Evolutionary conservation across 2,113 vertebrate species (phyloP), one percentile per base, ranked within the genome.

Genomic region (Triplophysa tibetana): DNA sequence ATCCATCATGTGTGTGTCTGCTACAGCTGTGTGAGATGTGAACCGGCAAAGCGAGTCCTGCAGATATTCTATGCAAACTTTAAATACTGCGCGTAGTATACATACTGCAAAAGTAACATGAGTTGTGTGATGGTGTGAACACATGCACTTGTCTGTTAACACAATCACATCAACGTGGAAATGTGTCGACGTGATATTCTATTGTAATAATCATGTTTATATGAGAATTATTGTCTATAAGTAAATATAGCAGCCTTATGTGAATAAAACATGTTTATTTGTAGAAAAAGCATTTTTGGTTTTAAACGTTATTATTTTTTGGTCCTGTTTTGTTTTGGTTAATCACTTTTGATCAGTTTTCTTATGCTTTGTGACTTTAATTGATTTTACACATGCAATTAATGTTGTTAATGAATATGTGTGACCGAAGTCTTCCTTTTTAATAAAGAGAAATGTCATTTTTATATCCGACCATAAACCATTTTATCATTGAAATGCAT

Each of bases 161-260:
- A 54, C 45, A 54, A 72, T 54, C 19, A 5, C 24, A 70, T n/a
- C 13, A 29, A 26, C 29, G 43, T 70, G 9, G 52, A n/a, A 54
- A 70, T 26, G 24, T 13, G 50, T 72, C 5, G 3, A 54, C 29
- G 38, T 19, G n/a, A 67, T 45, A 67, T 45, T 43, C 50, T 52
- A 52, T 7, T 19, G 45, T 16, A 19, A 70, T 52, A 38, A 29
- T 56, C 16, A 38, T 72, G 69, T 72, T 72, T 21, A 72, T 72
- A 72, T 72, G 69, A 72, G 52, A 72, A 56, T 56, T 72, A 72
- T 56, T 72, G 69, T 72, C 56, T 56, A 72, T 72, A 70, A 56
- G 69, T 54, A 56, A 72, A 56, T 72, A 72, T 56, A 54, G 50
- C 45, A 69, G 68, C 68, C 48, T 70, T 70, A 70, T 70, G 68